phyloP scores from a whole-genome alignment of 2,888 invertebrate species.

The Drosophila nr. perissopoda region DNA sequence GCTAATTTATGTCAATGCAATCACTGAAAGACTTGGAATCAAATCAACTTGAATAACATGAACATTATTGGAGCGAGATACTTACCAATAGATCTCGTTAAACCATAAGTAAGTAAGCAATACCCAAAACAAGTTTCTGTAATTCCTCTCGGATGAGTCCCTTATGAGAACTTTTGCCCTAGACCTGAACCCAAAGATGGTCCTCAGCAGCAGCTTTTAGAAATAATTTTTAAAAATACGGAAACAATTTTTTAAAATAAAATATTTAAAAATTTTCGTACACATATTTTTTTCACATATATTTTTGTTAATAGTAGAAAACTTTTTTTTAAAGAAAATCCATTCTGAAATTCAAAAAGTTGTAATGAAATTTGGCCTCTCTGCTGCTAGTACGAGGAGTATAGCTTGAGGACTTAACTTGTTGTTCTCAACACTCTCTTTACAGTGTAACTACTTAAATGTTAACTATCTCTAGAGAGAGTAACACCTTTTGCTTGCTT shows the following conservation, averaged over 20 bases:
- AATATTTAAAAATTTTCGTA: not conserved
- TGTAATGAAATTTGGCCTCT: not conserved
- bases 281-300: not conserved
- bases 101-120: not conserved
- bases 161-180: not conserved
- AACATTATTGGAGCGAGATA: not conserved
- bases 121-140: not conserved
- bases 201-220: not conserved
- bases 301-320: not conserved
- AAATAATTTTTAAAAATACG: not conserved
- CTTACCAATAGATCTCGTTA: not conserved
- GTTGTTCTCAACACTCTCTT: not conserved
- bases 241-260: not conserved
- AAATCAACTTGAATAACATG: not conserved
- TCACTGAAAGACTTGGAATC: not conserved
- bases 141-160: not conserved
- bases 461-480: not conserved
- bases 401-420: not conserved
- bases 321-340: not conserved
- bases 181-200: not conserved
- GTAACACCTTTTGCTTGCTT: conserved; percentile 3
- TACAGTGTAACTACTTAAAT: not conserved
- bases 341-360: not conserved
- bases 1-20: not conserved
- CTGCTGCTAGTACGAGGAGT: not conserved